Base-by-base conservation (phyloP, 2,888 invertebrate genomes). In the Agrochola litura region DNA sequence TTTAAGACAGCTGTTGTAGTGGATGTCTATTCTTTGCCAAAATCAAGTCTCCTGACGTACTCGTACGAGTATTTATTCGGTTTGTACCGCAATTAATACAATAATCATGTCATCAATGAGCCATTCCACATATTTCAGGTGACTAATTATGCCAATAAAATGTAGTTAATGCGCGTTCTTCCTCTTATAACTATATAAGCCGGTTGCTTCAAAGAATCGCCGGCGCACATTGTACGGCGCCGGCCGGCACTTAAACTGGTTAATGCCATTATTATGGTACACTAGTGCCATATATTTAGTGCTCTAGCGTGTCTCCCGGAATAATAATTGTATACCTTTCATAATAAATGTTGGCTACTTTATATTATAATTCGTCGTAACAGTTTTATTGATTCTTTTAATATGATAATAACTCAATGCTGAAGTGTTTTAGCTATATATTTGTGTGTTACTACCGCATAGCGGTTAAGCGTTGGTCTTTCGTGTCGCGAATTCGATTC, bases 211-310 rank as follows among this genome's bases (percentile, higher is more conserved):
- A 77, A 70, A 77, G 88, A 86, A 88, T 76, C 70, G 65, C 68
- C 46, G 61, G 54, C 65, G 80, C 81, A 84, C 88, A 84, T 81
- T 83, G 83, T 85, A n/a, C 82, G 86, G 81, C 88, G 87, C 87
- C 88, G 63, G 68, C 41, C 79, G 75, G 76, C 58, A 76, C 67
- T 86, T 77, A 88, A 87, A 78, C 67, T 12, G 66, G 54, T 77
- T 84, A 84, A 77, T 81, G 72, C 77, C 77, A 76, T 77, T 86
- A 84, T 82, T 86, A 84, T 70, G 78, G 78, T 73, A 61, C 83
- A 46, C 64, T 86, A 72, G 71, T 73, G 73, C 75, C 75, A 80
- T 76, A 82, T 75, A 81, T 73, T 82, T 86, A 79, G 76, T 81
- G 61, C 71, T 56, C 56, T 71, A 73, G 83, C 81, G 72, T 81